Evolutionary conservation across 2,888 invertebrate species (phyloP).

Genomic region (Erynnis tages): DNA sequence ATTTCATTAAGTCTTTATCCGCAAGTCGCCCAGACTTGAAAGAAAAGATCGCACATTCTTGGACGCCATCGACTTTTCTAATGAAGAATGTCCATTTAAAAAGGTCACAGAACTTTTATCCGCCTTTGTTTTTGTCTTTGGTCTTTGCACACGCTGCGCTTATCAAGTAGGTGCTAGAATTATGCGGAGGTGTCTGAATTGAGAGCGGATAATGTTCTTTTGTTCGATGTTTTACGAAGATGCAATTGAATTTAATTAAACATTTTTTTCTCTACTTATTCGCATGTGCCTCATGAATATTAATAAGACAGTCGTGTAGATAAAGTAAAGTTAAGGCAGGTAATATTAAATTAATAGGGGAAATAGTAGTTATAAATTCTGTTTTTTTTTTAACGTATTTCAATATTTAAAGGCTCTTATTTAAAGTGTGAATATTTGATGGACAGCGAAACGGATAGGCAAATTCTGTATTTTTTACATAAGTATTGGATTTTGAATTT

Average conservation of each 20-base stretch:
- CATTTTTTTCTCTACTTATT: too few species aligned
- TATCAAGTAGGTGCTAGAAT: conserved; percentile 25
- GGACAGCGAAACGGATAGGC: too few species aligned
- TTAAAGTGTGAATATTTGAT: too few species aligned
- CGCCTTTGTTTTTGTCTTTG: conserved; percentile 35
- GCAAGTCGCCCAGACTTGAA: conserved; percentile 51
- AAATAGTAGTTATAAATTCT: too few species aligned
- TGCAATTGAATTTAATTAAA: conserved; percentile 1
- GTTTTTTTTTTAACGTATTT: too few species aligned
- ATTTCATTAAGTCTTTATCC: conserved; percentile 76
- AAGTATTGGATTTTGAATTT: too few species aligned
- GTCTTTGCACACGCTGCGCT: conserved; percentile 25
- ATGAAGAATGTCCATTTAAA: conserved; percentile 77
- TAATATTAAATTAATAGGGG: too few species aligned
- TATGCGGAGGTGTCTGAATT: conserved; percentile 22
- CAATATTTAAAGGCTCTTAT: too few species aligned
- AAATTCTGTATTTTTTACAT: too few species aligned
- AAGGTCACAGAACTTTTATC: conserved; percentile 41
- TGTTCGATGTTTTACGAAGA: conserved; percentile 7
- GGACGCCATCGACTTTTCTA: conserved; percentile 61
- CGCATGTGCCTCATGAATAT: too few species aligned
- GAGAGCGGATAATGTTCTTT: conserved; percentile 14
- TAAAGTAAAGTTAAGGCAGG: too few species aligned
- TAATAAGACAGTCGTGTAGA: too few species aligned
- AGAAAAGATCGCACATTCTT: conserved; percentile 74